Evolutionary conservation across 2,888 invertebrate genomes (phyloP), one percentile per base, ranked within the genome.

Genomic region (Silvanus unidentatus): DNA sequence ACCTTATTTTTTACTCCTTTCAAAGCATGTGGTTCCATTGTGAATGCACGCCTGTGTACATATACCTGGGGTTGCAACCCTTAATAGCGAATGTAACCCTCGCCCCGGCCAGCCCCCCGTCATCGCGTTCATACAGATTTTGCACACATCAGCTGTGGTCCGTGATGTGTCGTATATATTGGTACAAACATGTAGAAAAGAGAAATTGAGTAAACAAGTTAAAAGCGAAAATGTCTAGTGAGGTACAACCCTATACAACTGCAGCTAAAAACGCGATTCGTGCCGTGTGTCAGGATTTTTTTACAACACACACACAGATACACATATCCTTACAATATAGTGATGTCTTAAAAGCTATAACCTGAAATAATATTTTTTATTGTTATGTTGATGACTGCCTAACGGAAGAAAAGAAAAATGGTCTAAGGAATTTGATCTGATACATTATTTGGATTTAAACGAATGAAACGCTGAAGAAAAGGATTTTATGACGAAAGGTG

Each of bases 361-460:
- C 60, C 64, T 62, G 61, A 62, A 65, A 65, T 63, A 65, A 65
- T 65, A 66, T 65, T 60, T 60, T 55, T 59, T 62, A 65, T 66
- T 65, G 65, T 66, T 55, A 57, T 50, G 59, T 54, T 58, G 59
- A 60, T 62, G 53, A 44, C 48, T 47, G 22, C 22, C 22, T 22
- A 22, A 22, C 22, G 32, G 32, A 32, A 32, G 12, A 32, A 22
- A 32, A 32, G 32, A 32, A 32, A 32, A n/a, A 52, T 52, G 58
- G 59, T 62, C 60, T 59, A 56, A 54, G 52, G 44, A 49, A 58
- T 55, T 54, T 55, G 57, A 64, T 62, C 60, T 55, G 63, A 55
- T 60, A 63, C 63, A 56, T 56, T 57, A 32, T 61, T 60, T 45
- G 57, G 59, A 58, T 62, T 57, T 53, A 49, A 42, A 47, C 10